Percentiles rank a stretch among this genome's conserved stretches.
Conservation (phyloP, 2,797 vertebrate species). For the Acomys russatus region DNA sequence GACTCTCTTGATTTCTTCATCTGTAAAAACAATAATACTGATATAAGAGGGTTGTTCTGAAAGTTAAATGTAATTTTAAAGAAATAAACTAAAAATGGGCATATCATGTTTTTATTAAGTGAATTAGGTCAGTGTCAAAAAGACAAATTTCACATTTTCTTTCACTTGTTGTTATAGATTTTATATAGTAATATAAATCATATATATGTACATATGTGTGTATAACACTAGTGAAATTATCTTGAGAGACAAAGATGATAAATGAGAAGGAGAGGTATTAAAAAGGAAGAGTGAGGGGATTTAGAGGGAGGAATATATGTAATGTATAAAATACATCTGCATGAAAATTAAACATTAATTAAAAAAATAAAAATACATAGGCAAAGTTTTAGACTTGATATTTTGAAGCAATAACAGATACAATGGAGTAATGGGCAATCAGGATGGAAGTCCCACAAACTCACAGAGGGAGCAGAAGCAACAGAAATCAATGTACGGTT, state of each 20-base stretch:
- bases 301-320: background rate
- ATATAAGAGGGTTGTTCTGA: constrained; percentile 26
- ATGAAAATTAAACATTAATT: no score
- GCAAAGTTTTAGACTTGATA: constrained; percentile 42
- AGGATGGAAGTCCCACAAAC: background rate
- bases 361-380: background rate
- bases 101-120: background rate
- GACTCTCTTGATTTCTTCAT: constrained; percentile 43
- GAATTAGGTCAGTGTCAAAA: background rate
- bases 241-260: background rate
- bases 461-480: constrained; percentile 27
- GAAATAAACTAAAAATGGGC: background rate
- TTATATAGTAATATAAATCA: background rate
- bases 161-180: background rate
- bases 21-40: constrained; percentile 43
- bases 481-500: background rate
- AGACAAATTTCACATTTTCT: background rate
- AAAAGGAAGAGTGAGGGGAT: background rate
- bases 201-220: background rate
- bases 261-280: background rate
- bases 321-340: background rate
- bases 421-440: background rate
- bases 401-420: constrained; percentile 22
- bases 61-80: constrained; percentile 50
- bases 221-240: background rate